phyloP scores from a whole-genome alignment of 2,888 invertebrate species.

The Athalia rosae region DNA sequence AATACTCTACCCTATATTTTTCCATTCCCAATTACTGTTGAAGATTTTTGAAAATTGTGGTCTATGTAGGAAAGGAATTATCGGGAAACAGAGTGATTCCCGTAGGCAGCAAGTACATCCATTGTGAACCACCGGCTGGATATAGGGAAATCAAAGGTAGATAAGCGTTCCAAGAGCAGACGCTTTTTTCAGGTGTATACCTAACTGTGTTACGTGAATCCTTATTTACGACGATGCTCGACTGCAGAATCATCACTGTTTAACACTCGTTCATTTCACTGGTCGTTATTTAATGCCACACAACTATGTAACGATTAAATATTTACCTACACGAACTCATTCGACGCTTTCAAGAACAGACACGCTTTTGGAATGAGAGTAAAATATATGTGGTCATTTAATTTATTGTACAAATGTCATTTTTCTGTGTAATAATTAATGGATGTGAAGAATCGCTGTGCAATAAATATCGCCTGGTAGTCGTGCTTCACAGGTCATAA shows the following conservation, averaged over 20 bases:
- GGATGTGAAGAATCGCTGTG: neutral
- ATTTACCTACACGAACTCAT: too few relatives aligned
- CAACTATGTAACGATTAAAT: too few relatives aligned
- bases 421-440: neutral
- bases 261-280: neutral
- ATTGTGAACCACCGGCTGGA: conserved; percentile 84
- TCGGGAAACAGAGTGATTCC: conserved; percentile 86
- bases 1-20: neutral
- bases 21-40: neutral
- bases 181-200: neutral
- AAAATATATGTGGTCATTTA: neutral
- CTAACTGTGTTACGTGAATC: conserved; percentile 7
- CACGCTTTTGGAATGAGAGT: neutral
- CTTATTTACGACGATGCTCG: neutral
- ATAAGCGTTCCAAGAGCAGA: conserved; percentile 46
- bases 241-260: neutral
- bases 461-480: neutral
- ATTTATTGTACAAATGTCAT: neutral
- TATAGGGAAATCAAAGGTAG: conserved; percentile 72
- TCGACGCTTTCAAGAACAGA: too few relatives aligned
- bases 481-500: neutral
- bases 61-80: conserved; percentile 77
- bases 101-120: conserved; percentile 86
- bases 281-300: neutral
- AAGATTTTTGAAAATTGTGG: conserved; percentile 18